These are phyloP conservation scores for Lutraria rhynchaena DNA, from an alignment of 1,140 invertebrate genomes.

Conservation along the genomic window DNA sequence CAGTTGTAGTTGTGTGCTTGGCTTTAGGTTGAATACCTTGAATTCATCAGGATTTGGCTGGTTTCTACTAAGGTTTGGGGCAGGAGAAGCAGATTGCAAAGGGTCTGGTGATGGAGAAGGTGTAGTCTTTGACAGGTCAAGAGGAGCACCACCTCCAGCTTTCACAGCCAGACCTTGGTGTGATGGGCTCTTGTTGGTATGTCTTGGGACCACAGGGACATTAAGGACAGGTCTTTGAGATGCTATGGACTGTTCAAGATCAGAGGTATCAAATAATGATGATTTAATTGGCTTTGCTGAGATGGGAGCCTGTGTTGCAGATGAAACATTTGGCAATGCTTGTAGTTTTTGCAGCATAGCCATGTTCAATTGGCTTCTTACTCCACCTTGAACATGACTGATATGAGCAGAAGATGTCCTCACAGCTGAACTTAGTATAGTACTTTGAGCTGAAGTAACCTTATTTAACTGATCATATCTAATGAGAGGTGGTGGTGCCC, in stretches of 20 bases:
- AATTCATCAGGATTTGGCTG: constrained; percentile 65
- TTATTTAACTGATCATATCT: constrained; percentile 58
- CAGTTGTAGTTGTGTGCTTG: constrained; percentile 34
- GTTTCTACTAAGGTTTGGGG: constrained; percentile 12
- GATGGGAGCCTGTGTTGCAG: constrained; percentile 25
- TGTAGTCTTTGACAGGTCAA: constrained; percentile 58
- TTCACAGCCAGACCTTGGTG: not conserved
- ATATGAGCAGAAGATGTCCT: constrained; percentile 1
- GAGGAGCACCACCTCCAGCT: constrained; percentile 9
- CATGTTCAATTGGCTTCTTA: not conserved
- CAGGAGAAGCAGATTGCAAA: not conserved
- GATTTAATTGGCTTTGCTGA: constrained; percentile 53
- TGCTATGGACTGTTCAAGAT: constrained; percentile 7
- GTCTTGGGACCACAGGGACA: constrained; percentile 61
- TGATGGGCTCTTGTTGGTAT: constrained; percentile 11
- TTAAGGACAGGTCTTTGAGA: constrained; percentile 64
- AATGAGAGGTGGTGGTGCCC: constrained; percentile 67
- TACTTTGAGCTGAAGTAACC: constrained; percentile 3
- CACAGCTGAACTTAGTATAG: constrained; percentile 6
- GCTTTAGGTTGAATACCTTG: constrained; percentile 70
- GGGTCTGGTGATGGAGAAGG: constrained; percentile 13
- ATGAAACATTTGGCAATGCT: not conserved
- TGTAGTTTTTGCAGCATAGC: not conserved
- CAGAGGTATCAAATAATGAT: constrained; percentile 42
- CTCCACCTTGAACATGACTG: no score